Evolutionary conservation across 2,797 vertebrate genomes (phyloP).

Genomic region (Halcyon badia): DNA sequence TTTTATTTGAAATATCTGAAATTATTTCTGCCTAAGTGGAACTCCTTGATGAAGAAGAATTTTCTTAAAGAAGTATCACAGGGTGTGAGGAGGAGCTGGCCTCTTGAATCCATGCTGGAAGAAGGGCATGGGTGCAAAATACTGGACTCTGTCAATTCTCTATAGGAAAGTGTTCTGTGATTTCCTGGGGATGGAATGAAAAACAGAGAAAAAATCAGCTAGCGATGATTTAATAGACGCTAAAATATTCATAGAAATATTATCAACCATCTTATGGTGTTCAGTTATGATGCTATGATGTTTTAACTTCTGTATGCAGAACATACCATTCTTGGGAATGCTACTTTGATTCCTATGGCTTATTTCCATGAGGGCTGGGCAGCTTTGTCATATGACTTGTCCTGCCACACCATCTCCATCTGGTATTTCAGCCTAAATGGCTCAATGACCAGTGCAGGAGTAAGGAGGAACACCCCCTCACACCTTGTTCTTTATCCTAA

Average conservation of each 20-base stretch:
- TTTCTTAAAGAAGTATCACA: background rate
- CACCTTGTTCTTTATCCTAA: background rate
- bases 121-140: background rate
- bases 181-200: background rate
- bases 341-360: background rate
- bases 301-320: background rate
- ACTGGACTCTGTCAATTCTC: background rate
- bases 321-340: background rate
- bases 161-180: background rate
- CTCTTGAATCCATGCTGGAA: background rate
- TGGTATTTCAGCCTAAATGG: background rate
- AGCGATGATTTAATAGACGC: background rate
- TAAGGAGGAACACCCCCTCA: background rate
- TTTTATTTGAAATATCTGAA: background rate
- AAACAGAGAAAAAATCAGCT: background rate
- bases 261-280: background rate
- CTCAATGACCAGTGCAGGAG: background rate
- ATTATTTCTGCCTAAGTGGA: background rate
- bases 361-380: background rate
- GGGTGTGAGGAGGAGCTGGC: background rate
- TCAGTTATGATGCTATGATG: background rate
- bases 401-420: background rate
- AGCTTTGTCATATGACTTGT: accelerated
- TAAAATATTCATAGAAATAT: background rate
- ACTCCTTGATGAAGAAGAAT: background rate